A percentile compares a stretch with the other conserved stretches of the same genome.
Evolutionary conservation across 2,797 vertebrate species (phyloP).

Genomic region (Chelon labrosus): DNA sequence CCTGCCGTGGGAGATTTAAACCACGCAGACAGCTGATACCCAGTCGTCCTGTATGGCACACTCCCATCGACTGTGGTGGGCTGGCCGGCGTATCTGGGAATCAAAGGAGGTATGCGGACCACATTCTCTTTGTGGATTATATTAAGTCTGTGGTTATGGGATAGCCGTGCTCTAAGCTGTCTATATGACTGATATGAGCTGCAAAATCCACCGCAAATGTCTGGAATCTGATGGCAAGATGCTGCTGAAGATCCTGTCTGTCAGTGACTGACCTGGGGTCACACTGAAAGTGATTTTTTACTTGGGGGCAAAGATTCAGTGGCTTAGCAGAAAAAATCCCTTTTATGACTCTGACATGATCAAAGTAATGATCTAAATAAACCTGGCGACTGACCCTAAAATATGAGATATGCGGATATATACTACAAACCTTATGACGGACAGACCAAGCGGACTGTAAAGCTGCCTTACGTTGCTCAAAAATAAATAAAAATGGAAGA

Average conservation of each 20-base stretch:
- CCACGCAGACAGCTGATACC: constrained; percentile 67
- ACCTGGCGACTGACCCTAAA: background rate
- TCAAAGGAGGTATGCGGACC: constrained; percentile 77
- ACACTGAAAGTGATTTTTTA: constrained; percentile 1
- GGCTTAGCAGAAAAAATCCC: background rate
- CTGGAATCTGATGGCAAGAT: constrained; percentile 62
- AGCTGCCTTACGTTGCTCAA: no score
- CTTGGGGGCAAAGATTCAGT: constrained; percentile 8
- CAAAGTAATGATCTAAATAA: background rate
- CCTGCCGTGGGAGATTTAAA: constrained; percentile 53
- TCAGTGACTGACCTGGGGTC: constrained; percentile 49
- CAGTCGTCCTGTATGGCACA: constrained; percentile 63
- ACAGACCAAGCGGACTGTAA: no score
- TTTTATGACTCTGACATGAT: background rate
- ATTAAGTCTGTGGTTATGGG: constrained; percentile 77
- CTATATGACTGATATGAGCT: constrained; percentile 70
- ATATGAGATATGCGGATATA: background rate
- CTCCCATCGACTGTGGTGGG: constrained; percentile 63
- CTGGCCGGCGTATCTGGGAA: constrained; percentile 66
- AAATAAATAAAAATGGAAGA: no score
- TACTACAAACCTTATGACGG: background rate
- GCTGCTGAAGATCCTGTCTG: constrained; percentile 41
- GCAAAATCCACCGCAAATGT: constrained; percentile 73
- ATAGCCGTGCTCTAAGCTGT: constrained; percentile 72
- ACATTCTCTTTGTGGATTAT: constrained; percentile 75